These are phyloP conservation scores for Dascillus cervinus DNA, from an alignment of 2,888 invertebrate genomes.

Conservation along the genomic window DNA sequence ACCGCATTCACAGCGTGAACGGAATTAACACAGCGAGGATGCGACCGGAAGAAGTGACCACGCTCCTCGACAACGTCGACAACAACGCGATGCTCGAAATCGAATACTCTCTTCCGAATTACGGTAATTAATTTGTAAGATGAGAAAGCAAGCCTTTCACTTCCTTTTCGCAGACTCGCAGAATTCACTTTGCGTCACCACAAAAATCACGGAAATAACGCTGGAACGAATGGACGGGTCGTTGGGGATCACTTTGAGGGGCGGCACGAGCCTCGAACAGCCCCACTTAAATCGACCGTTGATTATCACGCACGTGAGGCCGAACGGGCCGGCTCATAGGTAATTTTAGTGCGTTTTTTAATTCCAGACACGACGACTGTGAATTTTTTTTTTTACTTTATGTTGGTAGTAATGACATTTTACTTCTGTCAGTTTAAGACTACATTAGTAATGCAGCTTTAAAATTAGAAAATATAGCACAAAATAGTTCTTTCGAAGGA, in stretches of 20 bases:
- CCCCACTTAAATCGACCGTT: slow-evolving; percentile 65
- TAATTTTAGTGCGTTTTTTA: slow-evolving; percentile 28
- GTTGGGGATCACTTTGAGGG: slow-evolving; percentile 80
- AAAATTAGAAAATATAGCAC: no score
- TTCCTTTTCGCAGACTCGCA: slow-evolving; percentile 50
- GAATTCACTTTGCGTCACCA: slow-evolving; percentile 65
- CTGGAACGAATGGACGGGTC: slow-evolving; percentile 75
- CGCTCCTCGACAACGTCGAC: slow-evolving; percentile 65
- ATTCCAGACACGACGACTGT: not conserved
- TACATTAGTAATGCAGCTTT: no score
- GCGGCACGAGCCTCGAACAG: slow-evolving; percentile 61
- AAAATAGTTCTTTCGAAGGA: no score
- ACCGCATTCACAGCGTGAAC: slow-evolving; percentile 73
- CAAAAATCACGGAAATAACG: slow-evolving; percentile 70
- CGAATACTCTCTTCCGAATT: slow-evolving; percentile 75
- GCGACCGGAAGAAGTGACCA: slow-evolving; percentile 70
- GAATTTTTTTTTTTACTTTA: no score
- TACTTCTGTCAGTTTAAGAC: no score
- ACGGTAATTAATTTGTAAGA: slow-evolving; percentile 50
- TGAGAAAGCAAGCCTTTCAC: not conserved
- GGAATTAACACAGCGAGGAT: slow-evolving; percentile 69
- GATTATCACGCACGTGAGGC: slow-evolving; percentile 81
- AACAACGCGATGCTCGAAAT: slow-evolving; percentile 72
- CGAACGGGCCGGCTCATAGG: slow-evolving; percentile 81
- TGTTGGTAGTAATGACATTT: no score